phyloP scores from a whole-genome alignment of 23 tunicate genomes.

The Diplosoma virens region DNA sequence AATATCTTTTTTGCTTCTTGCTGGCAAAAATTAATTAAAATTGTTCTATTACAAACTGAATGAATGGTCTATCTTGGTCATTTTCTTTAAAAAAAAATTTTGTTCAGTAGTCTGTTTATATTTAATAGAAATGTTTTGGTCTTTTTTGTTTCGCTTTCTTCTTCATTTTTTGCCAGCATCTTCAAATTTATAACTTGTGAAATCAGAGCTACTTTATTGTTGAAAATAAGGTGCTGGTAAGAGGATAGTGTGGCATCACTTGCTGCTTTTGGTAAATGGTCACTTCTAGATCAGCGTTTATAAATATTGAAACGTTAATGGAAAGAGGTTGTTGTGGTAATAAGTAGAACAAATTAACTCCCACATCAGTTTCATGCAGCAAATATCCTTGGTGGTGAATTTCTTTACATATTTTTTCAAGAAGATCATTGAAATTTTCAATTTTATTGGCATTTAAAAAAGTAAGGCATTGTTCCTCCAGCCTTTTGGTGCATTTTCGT shows the following conservation, averaged over 20 bases:
- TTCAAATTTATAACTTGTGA: constrained; percentile 3
- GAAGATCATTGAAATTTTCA: not conserved
- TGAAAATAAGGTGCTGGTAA: too few species aligned
- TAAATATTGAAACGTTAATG: not conserved
- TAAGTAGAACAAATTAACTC: not conserved
- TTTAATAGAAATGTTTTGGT: not conserved
- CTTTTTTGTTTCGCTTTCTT: not conserved
- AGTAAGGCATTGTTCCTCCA: not conserved
- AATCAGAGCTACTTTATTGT: not conserved
- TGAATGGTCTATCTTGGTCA: not conserved
- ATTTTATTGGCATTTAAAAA: not conserved
- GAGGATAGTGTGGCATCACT: not conserved
- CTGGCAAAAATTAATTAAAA: not conserved
- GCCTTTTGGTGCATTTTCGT: constrained; percentile 7
- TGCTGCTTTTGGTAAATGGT: not conserved
- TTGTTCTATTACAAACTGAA: not conserved
- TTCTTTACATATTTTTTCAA: not conserved
- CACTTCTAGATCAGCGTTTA: not conserved
- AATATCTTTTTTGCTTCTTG: constrained; percentile 1
- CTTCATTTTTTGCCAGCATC: not conserved
- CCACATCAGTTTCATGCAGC: not conserved
- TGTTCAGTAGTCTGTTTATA: not conserved
- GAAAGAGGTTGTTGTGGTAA: not conserved
- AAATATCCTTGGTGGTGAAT: not conserved
- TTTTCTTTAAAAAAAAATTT: not conserved